phyloP scores from a whole-genome alignment of 2,797 vertebrate species.

The Acipenser ruthenus region DNA sequence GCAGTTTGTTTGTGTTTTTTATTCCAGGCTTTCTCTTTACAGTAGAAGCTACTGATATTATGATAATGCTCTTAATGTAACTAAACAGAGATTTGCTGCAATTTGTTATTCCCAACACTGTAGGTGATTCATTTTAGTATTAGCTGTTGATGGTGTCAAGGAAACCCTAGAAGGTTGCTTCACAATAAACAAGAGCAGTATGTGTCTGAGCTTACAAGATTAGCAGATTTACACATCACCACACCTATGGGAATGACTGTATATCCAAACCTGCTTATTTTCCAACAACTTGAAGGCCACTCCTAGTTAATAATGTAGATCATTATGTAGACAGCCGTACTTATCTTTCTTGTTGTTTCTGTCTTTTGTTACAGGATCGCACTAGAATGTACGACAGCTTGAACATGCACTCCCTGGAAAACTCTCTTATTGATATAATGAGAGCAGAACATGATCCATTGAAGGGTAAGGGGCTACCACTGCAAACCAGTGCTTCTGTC shows the following conservation, averaged over 20 bases:
- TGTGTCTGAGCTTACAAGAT: background rate
- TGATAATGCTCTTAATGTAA: too few species aligned
- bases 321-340: background rate
- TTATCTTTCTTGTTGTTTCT: background rate
- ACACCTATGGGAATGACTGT: background rate
- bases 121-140: too few species aligned
- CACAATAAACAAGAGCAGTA: background rate
- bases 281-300: background rate
- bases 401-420: conserved; percentile 98
- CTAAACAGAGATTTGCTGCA: too few species aligned
- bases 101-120: too few species aligned
- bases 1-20: too few species aligned
- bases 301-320: background rate
- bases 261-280: background rate
- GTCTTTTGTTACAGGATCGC: conserved; percentile 75
- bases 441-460: conserved; percentile 95
- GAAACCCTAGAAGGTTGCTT: too few species aligned
- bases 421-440: conserved; percentile 98
- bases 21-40: too few species aligned
- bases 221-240: background rate
- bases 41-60: too few species aligned
- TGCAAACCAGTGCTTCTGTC: too few species aligned
- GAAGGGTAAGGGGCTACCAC: conserved; percentile 70
- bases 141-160: too few species aligned
- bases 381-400: conserved; percentile 94